Evolutionary conservation across 2,888 invertebrate genomes (phyloP), one percentile per base, ranked within the genome.

Genomic region (Arge pagana): DNA sequence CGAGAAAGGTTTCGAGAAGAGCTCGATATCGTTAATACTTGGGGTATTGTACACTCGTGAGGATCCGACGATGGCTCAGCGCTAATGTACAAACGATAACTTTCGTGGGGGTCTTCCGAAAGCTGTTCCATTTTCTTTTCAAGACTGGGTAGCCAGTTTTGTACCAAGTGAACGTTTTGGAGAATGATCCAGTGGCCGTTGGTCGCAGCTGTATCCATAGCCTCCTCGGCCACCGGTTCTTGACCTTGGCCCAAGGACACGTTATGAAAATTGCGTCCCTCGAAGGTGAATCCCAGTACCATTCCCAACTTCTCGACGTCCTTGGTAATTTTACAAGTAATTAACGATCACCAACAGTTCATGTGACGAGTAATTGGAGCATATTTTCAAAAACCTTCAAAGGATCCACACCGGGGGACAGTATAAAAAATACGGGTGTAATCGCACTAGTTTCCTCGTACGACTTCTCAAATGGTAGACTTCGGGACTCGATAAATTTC

Each of bases 181-280:
- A 96, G 78, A 52, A 96, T 90, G 13, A 96, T 95, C 96, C 96
- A 96, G 66, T 96, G 90, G 0, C 96, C 96, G 11, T 65, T 64
- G 28, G 84, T 71, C 30, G 76, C 79, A 0, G 93, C 90, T 1
- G 86, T 69, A 39, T 87, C 86, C 84, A 96, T 88, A 0, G 93
- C 91, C 58, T 84, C 83, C 71, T 96, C 96, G 0, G 96, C 96
- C 0, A 96, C 90, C 2, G 89, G 79, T 77, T 96, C 96, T 72
- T 96, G 96, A 0, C 96, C 96, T 77, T 96, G 96, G 0, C 96
- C 96, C 26, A 96, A 78, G 0, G 96, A 95, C 3, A 96, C 90
- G 64, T 92, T 96, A 76, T 96, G 93, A 74, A 96, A 92, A 71
- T 92, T 96, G 56, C 85, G 85, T 61, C 83, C 83, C 58, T 93